These are phyloP conservation scores for Pheucticus melanocephalus DNA, from an alignment of 2,113 vertebrate species.

Conservation along the genomic window DNA sequence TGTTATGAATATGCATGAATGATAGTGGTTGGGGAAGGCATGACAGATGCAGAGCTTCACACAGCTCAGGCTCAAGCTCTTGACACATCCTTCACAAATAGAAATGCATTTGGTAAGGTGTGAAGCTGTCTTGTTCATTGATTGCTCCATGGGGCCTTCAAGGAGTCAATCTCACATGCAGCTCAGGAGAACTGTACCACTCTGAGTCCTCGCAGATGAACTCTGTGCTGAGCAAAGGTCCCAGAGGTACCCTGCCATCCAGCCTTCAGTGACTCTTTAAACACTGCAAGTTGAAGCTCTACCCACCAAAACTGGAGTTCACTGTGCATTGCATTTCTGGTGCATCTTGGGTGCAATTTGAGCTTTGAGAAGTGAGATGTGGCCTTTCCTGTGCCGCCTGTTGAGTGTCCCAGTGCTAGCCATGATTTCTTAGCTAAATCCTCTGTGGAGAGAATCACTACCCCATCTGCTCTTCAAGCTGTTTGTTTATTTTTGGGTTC, in stretches of 20 bases:
- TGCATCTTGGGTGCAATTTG: neutral
- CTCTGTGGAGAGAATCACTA: neutral
- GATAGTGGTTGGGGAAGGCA: neutral
- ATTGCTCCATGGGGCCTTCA: too few species aligned
- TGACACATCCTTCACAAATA: neutral
- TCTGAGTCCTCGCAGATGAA: neutral
- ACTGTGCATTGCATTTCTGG: neutral
- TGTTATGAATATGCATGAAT: neutral
- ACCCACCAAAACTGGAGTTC: neutral
- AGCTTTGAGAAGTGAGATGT: neutral
- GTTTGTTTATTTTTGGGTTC: neutral
- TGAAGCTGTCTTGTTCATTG: neutral
- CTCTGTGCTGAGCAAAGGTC: accelerated
- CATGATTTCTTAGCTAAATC: neutral
- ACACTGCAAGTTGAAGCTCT: neutral
- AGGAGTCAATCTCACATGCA: accelerated
- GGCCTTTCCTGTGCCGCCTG: neutral
- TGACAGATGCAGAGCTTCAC: neutral
- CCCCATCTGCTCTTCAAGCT: neutral
- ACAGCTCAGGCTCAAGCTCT: neutral
- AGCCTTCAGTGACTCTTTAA: neutral
- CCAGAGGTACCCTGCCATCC: neutral
- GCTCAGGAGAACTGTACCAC: accelerated
- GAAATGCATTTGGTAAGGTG: neutral
- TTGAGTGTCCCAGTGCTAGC: neutral